These are phyloP conservation scores for Phycodurus eques DNA, from an alignment of 2,113 vertebrate species.

Conservation along the genomic window DNA sequence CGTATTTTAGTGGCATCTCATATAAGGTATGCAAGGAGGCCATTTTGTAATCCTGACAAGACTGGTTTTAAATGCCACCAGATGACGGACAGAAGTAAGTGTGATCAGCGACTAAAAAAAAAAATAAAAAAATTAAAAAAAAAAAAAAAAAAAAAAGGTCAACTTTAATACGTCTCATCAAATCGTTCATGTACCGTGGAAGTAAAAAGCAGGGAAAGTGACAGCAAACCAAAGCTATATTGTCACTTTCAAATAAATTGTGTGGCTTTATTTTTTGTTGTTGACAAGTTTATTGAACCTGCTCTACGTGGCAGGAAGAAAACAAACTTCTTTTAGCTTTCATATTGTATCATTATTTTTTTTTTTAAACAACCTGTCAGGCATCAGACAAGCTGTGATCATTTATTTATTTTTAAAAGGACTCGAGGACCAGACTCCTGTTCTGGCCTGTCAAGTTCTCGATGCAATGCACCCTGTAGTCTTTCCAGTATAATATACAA, in stretches of 20 bases:
- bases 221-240: conserved; percentile 8
- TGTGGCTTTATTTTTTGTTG: conserved; percentile 15
- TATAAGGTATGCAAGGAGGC: not conserved
- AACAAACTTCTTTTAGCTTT: not conserved
- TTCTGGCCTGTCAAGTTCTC: no score
- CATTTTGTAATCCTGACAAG: conserved; percentile 1
- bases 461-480: no score
- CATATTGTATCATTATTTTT: not conserved
- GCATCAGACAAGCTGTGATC: not conserved
- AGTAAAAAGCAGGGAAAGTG: conserved; percentile 4
- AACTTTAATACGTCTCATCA: conserved; percentile 1
- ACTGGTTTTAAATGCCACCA: not conserved
- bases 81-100: not conserved
- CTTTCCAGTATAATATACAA: no score
- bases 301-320: conserved; percentile 5
- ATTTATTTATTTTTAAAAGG: not conserved
- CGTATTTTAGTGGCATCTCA: not conserved
- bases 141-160: not conserved
- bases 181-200: not conserved
- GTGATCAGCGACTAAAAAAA: not conserved
- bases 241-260: conserved; percentile 9
- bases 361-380: not conserved
- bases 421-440: not conserved
- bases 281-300: conserved; percentile 9
- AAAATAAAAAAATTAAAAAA: not conserved